Evolutionary conservation across 2,888 invertebrate genomes (phyloP).

Genomic region (Automeris io): DNA sequence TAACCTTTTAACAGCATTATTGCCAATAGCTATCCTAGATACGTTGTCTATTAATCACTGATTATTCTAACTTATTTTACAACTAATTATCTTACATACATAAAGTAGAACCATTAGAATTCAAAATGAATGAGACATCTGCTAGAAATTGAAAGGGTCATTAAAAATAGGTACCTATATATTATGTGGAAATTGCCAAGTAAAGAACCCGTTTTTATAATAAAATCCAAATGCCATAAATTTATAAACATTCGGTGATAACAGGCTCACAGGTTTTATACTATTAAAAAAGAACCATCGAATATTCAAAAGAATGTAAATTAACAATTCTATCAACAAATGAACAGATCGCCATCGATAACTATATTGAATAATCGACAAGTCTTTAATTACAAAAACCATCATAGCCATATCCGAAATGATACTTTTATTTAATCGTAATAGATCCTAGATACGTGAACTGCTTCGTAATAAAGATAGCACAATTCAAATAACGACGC

Average conservation of each 20-base stretch:
- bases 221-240: background rate
- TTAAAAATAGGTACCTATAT: conserved; percentile 1
- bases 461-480: conserved; percentile 57
- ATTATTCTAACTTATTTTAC: conserved; percentile 8
- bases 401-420: conserved; percentile 5
- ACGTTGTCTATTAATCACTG: background rate
- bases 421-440: conserved; percentile 20
- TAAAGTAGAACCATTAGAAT: background rate
- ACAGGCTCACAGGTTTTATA: background rate
- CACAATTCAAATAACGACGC: conserved; percentile 51
- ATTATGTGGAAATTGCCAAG: background rate
- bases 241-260: background rate
- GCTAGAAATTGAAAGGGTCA: background rate
- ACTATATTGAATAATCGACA: background rate
- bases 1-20: too few species aligned
- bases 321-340: background rate
- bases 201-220: background rate
- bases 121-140: background rate
- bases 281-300: background rate
- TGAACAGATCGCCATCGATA: background rate
- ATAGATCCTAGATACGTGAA: conserved; percentile 39
- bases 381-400: background rate
- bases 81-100: conserved; percentile 3
- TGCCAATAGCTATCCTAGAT: background rate
- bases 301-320: background rate